Evolutionary conservation across 92 coral and sea anemone genomes (phyloP), one percentile per base, ranked within the genome.

Genomic region (Epizoanthus ramosus): DNA sequence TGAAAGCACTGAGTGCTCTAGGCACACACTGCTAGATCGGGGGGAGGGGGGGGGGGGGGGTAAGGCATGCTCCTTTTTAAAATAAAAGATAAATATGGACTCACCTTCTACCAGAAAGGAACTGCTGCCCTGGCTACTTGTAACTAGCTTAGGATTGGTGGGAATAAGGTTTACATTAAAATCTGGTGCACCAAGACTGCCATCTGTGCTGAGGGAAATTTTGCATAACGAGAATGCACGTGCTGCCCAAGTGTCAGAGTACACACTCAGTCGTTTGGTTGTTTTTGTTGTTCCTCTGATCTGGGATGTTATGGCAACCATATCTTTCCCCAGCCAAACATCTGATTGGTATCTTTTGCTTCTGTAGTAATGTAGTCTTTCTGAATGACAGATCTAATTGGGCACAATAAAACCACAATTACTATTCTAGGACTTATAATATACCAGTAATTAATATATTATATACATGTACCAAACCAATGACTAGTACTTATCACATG

Each of bases 61-160:
- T 28, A 28, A 2, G 31, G 31, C 31, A 28, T 28, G 2, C 31
- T 2, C 31, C 2, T 28, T 28, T 28, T 28, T 28, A 28, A n/a
- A n/a, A 28, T 28, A 0, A 28, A 28, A 0, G 31, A 2, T 28
- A 37, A 37, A 13, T 21, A 43, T 19, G 4, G 28, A 18, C 57
- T 41, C 86, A 93, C 98, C 98, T 91, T 91, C 91, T 25, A 90
- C 95, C 81, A 37, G 63, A 83, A 93, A 91, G 21, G 80, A 60
- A 25, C 57, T 43, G 22, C 25, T 65, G 43, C 61, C 85, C 18
- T 8, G 73, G 58, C 75, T 47, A 53, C 22, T 47, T n/a, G 17
- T 31, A 50, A 50, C 7, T 57, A 53, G 72, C 19, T 31, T 60
- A 8, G 90, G 86, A 81, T 79, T 80, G 19, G 89, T 69, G 14